Percentiles rank a stretch among this genome's conserved stretches.
Evolutionary conservation across 2,797 vertebrate species (phyloP).

Genomic region (Percopsis omiscomaycus): DNA sequence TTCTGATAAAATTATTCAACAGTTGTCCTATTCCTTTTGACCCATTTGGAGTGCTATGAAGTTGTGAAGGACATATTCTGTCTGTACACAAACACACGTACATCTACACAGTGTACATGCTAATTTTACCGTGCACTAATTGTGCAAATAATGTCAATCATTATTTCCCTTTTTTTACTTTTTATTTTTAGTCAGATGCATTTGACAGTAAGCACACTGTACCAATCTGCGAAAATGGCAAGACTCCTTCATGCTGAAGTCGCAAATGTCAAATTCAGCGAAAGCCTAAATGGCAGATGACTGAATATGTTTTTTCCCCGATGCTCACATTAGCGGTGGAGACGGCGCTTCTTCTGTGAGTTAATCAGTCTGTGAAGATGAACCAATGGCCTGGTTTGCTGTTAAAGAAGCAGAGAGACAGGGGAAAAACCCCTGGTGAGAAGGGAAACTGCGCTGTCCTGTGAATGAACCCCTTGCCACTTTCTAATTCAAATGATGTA

Average conservation of each 20-base stretch:
- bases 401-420: slow-evolving; percentile 13
- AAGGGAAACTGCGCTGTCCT: slow-evolving; percentile 21
- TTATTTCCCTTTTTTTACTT: not conserved
- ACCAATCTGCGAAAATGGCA: slow-evolving; percentile 25
- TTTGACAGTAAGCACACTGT: slow-evolving; percentile 36
- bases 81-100: not conserved
- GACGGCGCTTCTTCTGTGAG: slow-evolving; percentile 36
- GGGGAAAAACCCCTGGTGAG: slow-evolving; percentile 13
- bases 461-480: slow-evolving; percentile 9
- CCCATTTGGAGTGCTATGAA: not conserved
- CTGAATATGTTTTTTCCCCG: slow-evolving; percentile 28
- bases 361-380: slow-evolving; percentile 41
- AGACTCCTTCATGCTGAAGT: slow-evolving; percentile 19
- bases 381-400: slow-evolving; percentile 11
- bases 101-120: not conserved
- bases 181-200: slow-evolving; percentile 12
- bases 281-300: slow-evolving; percentile 37
- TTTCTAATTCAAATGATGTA: slow-evolving; percentile 22
- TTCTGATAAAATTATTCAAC: too few species aligned
- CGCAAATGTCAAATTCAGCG: slow-evolving; percentile 29
- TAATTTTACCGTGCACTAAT: not conserved
- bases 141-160: not conserved
- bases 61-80: not conserved
- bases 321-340: slow-evolving; percentile 29
- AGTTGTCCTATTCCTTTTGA: not conserved